These are phyloP conservation scores for Spinus pinus DNA, from an alignment of 2,797 vertebrate genomes.

Conservation along the genomic window DNA sequence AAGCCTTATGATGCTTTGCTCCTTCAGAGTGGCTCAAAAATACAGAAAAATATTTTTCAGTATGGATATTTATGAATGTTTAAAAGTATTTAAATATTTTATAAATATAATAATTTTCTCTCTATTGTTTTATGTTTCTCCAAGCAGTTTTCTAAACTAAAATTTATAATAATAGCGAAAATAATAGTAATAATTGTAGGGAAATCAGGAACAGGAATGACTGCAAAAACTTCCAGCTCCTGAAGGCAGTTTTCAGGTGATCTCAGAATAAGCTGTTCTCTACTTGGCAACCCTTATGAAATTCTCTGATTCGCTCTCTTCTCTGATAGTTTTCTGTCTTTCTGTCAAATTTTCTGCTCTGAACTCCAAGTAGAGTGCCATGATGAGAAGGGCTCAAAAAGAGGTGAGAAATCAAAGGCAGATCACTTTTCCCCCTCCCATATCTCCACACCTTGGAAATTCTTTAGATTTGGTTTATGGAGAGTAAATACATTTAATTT, in stretches of 20 bases:
- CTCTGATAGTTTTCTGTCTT: not conserved
- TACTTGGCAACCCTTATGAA: not conserved
- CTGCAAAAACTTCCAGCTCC: not conserved
- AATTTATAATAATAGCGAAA: not conserved
- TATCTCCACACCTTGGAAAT: not conserved
- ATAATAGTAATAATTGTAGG: not conserved
- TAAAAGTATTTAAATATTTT: not conserved
- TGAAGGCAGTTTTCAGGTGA: not conserved
- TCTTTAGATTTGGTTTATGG: not conserved
- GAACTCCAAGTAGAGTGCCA: not conserved
- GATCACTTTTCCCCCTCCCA: not conserved
- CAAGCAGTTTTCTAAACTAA: not conserved
- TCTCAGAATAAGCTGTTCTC: not conserved
- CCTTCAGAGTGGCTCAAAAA: not conserved
- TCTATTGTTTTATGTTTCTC: not conserved
- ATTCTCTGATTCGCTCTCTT: not conserved
- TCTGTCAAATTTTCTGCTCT: not conserved
- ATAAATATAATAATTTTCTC: not conserved
- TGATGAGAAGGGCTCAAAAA: not conserved
- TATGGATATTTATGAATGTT: not conserved
- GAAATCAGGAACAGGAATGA: not conserved
- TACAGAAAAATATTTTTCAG: not conserved
- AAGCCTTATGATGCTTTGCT: not conserved
- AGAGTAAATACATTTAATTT: not conserved
- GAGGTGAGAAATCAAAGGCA: not conserved